A percentile compares a stretch with the other conserved stretches of the same genome.
These are phyloP conservation scores for Poecilia wingei DNA, from an alignment of 2,797 vertebrate genomes.

Conservation along the genomic window DNA sequence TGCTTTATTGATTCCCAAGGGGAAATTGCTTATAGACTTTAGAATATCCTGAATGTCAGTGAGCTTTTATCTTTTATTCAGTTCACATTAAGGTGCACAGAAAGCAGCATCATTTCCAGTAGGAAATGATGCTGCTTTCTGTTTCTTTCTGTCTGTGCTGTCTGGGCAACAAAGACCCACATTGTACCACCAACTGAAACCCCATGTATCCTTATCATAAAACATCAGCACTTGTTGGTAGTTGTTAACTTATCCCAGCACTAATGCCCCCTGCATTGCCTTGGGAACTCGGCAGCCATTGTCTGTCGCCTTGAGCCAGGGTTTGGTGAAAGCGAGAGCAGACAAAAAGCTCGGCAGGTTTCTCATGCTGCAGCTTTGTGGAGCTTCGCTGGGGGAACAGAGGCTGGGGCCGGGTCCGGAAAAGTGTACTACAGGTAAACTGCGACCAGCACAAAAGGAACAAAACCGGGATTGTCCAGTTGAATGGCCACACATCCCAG, in stretches of 20 bases:
- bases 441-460: constrained; percentile 67
- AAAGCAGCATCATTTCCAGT: too few relatives aligned
- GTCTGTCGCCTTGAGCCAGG: constrained; percentile 63
- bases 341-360: constrained; percentile 64
- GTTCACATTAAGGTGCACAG: constrained; percentile 7
- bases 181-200: constrained; percentile 63
- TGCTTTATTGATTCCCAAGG: too few relatives aligned
- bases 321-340: constrained; percentile 61
- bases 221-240: constrained; percentile 69
- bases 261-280: constrained; percentile 61
- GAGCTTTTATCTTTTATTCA: constrained; percentile 28
- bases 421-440: constrained; percentile 75
- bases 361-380: constrained; percentile 74
- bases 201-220: constrained; percentile 67
- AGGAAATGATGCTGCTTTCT: constrained; percentile 47
- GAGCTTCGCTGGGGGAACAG: constrained; percentile 51
- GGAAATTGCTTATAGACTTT: background rate
- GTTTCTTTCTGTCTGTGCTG: constrained; percentile 41
- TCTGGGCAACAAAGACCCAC: constrained; percentile 65
- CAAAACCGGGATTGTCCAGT: constrained; percentile 75
- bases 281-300: constrained; percentile 74
- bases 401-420: constrained; percentile 34
- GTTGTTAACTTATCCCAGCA: constrained; percentile 67
- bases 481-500: constrained; percentile 66
- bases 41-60: constrained; percentile 8